These are phyloP conservation scores for Cydia pomonella DNA, from an alignment of 1,140 invertebrate genomes.

Conservation along the genomic window DNA sequence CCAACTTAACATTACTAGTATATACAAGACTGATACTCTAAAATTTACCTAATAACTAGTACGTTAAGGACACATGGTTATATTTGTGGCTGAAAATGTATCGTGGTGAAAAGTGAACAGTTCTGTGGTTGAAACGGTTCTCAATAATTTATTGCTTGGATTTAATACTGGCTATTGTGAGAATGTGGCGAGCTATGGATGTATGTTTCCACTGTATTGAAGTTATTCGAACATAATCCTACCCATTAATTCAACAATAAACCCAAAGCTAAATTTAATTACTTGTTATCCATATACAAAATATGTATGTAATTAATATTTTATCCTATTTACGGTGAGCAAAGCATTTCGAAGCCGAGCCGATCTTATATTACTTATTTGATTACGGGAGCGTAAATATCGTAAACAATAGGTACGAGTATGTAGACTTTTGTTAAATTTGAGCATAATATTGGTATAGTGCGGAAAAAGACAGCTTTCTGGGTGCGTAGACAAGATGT, in stretches of 20 bases:
- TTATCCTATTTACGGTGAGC: no score
- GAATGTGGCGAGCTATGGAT: conserved; percentile 25
- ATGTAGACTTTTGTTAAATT: no score
- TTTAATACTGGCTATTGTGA: conserved; percentile 35
- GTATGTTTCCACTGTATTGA: conserved; percentile 1
- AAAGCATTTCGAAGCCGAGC: no score
- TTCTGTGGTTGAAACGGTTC: conserved; percentile 32
- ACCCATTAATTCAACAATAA: neutral
- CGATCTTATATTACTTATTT: no score
- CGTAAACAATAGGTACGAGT: no score
- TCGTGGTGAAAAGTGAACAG: conserved; percentile 25
- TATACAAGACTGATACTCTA: neutral
- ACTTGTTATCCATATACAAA: no score
- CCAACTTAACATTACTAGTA: neutral
- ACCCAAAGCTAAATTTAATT: neutral
- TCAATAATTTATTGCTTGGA: conserved; percentile 35
- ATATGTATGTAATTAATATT: no score
- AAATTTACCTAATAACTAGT: neutral
- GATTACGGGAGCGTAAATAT: no score
- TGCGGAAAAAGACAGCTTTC: no score
- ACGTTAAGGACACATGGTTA: neutral
- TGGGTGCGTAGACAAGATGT: no score
- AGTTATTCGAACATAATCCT: neutral
- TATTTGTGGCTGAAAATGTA: neutral
- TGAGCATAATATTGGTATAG: no score